phyloP scores from a whole-genome alignment of 2,113 vertebrate genomes.

The Chloropsis cyanopogon region DNA sequence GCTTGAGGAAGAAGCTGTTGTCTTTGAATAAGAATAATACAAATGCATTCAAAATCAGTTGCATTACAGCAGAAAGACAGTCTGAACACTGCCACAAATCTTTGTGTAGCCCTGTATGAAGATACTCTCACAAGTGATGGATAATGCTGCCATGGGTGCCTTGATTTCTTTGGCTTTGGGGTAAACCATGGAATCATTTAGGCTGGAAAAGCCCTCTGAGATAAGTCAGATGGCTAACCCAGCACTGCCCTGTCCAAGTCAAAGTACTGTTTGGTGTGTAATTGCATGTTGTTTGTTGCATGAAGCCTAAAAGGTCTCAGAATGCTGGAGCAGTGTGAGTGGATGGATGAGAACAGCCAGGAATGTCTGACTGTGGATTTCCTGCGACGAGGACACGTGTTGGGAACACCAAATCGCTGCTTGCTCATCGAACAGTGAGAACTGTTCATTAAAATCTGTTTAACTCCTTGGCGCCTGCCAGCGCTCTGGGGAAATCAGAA shows the following conservation, averaged over 20 bases:
- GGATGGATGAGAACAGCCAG: not conserved
- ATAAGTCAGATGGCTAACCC: not conserved
- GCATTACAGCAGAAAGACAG: not conserved
- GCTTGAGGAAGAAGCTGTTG: not conserved
- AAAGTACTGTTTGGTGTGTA: not conserved
- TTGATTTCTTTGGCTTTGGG: not conserved
- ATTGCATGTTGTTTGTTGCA: not conserved
- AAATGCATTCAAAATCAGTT: not conserved
- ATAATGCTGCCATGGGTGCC: not conserved
- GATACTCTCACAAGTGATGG: not conserved
- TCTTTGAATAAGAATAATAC: not conserved
- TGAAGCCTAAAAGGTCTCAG: not conserved
- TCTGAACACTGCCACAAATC: not conserved
- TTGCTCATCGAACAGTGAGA: not conserved
- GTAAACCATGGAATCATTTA: not conserved
- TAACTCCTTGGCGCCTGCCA: not conserved
- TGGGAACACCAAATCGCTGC: not conserved
- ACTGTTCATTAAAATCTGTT: not conserved
- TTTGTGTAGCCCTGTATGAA: not conserved
- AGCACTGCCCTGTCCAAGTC: not conserved
- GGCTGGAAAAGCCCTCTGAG: not conserved
- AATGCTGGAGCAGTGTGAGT: not conserved
- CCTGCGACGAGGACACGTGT: fast-evolving
- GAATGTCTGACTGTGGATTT: not conserved
- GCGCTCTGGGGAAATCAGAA: not conserved